A percentile compares a stretch with the other conserved stretches of the same genome.
Evolutionary conservation across 2,113 vertebrate species (phyloP).

Genomic region (Elaphurus davidianus): DNA sequence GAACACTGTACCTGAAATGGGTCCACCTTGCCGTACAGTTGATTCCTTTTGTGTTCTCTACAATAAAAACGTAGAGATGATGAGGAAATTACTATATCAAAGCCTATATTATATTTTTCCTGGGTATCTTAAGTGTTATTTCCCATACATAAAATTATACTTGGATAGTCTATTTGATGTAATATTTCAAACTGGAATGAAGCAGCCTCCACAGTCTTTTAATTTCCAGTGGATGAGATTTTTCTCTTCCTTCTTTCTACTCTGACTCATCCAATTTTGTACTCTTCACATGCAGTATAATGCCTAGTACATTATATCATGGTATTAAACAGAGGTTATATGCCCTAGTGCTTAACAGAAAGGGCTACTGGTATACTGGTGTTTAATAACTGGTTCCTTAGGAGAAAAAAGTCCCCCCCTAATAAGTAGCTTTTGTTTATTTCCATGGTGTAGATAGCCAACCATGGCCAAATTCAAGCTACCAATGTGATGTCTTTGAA

Average conservation of each 20-base stretch:
- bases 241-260: background rate
- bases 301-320: background rate
- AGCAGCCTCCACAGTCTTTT: background rate
- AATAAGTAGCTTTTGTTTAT: background rate
- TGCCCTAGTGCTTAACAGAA: background rate
- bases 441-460: background rate
- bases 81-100: background rate
- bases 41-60: background rate
- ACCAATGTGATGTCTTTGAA: background rate
- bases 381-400: background rate
- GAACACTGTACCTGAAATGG: background rate
- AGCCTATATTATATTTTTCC: background rate
- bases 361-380: background rate
- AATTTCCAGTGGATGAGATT: background rate
- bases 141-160: background rate
- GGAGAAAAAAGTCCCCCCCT: accelerated
- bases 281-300: background rate
- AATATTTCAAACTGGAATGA: background rate
- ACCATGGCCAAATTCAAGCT: background rate
- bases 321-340: background rate
- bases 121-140: background rate
- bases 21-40: background rate
- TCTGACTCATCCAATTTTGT: background rate
- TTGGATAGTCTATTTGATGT: background rate
- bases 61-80: background rate